phyloP scores from a whole-genome alignment of 2,113 vertebrate genomes.

The Morone saxatilis region DNA sequence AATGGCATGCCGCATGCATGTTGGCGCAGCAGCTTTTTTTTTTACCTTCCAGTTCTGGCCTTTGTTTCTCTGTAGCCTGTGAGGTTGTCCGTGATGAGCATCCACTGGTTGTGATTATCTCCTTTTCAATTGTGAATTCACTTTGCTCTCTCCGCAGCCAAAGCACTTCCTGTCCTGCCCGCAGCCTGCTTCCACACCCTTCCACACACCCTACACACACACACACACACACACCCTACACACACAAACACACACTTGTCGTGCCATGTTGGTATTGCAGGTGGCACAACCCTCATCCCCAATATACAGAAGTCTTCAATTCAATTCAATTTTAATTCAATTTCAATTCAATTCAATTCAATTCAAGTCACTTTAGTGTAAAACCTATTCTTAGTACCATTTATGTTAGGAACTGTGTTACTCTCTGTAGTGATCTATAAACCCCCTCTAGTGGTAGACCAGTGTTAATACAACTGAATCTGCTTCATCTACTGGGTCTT shows the following conservation, averaged over 20 bases:
- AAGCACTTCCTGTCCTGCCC: conserved; percentile 66
- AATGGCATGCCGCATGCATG: conserved; percentile 56
- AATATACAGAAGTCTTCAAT: too few relatives aligned
- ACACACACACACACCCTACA: conserved; percentile 26
- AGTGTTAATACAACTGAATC: conserved; percentile 26
- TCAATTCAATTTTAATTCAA: too few relatives aligned
- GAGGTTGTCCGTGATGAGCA: conserved; percentile 44
- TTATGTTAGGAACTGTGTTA: background rate
- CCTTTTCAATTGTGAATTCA: conserved; percentile 27
- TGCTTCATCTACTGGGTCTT: background rate
- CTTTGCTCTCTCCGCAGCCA: conserved; percentile 64
- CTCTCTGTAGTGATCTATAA: conserved; percentile 9
- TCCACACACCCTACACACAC: conserved; percentile 29
- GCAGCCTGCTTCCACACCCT: conserved; percentile 35
- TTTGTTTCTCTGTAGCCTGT: conserved; percentile 45
- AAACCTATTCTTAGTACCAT: background rate
- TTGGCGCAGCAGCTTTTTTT: conserved; percentile 34
- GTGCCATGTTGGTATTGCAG: conserved; percentile 1
- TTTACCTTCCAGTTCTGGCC: conserved; percentile 25
- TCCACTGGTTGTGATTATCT: conserved; percentile 21
- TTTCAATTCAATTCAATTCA: too few relatives aligned
- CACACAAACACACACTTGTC: conserved; percentile 25
- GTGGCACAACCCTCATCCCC: too few relatives aligned
- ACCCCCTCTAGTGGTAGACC: conserved; percentile 60
- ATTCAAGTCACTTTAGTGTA: background rate